These are phyloP conservation scores for Diploptera punctata DNA, from an alignment of 2,888 invertebrate genomes.

Conservation along the genomic window DNA sequence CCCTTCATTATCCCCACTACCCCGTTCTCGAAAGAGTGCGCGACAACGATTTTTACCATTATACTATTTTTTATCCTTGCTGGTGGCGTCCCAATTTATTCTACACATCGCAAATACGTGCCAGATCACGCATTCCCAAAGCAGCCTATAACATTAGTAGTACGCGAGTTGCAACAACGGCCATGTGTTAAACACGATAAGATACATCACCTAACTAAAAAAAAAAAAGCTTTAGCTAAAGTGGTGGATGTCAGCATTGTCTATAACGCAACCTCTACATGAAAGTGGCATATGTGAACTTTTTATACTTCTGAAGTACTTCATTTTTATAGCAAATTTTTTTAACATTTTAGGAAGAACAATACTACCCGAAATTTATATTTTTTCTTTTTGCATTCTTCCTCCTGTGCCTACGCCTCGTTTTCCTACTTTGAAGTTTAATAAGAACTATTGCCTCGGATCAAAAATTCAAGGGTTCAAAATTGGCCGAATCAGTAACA, in stretches of 20 bases:
- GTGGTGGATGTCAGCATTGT: slow-evolving; percentile 16
- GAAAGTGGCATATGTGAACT: background rate
- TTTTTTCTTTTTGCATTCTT: too few relatives aligned
- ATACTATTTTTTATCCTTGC: slow-evolving; percentile 18
- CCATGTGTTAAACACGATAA: slow-evolving; percentile 36
- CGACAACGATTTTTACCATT: slow-evolving; percentile 13
- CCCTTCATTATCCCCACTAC: background rate
- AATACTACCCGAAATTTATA: too few relatives aligned
- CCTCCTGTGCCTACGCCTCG: too few relatives aligned
- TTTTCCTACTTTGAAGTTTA: too few relatives aligned
- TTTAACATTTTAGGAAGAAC: too few relatives aligned
- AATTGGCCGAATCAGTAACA: too few relatives aligned
- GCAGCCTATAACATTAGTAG: slow-evolving; percentile 25
- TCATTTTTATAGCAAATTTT: too few relatives aligned
- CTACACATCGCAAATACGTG: slow-evolving; percentile 32
- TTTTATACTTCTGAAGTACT: too few relatives aligned
- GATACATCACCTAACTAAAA: slow-evolving; percentile 27
- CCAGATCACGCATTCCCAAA: slow-evolving; percentile 36
- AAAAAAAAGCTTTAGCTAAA: slow-evolving; percentile 20
- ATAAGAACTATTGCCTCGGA: too few relatives aligned
- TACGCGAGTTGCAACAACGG: background rate
- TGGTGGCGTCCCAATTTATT: slow-evolving; percentile 34
- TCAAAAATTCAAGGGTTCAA: too few relatives aligned
- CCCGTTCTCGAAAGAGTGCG: slow-evolving; percentile 4
- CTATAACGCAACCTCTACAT: background rate